A percentile compares a stretch with the other conserved stretches of the same genome.
Evolutionary conservation across 2,797 vertebrate species (phyloP).

Genomic region (Amblyopsis hoosieri): DNA sequence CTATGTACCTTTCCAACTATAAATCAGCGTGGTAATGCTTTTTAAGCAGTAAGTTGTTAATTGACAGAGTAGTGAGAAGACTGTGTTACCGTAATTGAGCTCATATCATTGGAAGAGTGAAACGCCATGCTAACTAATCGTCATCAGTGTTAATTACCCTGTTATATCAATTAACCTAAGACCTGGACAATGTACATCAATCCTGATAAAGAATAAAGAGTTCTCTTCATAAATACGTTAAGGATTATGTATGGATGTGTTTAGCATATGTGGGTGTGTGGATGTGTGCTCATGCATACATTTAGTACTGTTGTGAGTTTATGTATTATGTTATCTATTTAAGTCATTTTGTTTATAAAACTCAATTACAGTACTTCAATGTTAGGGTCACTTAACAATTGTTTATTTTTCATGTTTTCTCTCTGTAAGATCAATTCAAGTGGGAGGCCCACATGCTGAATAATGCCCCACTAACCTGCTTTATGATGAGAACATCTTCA

Average conservation of each 20-base stretch:
- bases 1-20: too few species aligned
- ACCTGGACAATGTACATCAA: conserved; percentile 60
- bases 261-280: conserved; percentile 1
- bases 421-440: too few species aligned
- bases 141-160: conserved; percentile 65
- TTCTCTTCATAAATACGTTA: conserved; percentile 35
- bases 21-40: conserved; percentile 26
- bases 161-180: conserved; percentile 70
- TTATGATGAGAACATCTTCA: too few species aligned
- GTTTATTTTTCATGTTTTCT: too few species aligned
- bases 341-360: conserved; percentile 21
- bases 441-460: too few species aligned
- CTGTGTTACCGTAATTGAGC: conserved; percentile 64
- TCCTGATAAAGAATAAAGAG: conserved; percentile 57
- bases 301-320: not conserved
- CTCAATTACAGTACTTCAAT: not conserved
- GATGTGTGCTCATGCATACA: not conserved
- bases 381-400: too few species aligned
- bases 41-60: conserved; percentile 13
- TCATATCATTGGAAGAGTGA: conserved; percentile 69
- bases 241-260: conserved; percentile 1
- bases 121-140: conserved; percentile 51
- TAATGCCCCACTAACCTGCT: too few species aligned
- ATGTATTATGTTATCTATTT: not conserved
- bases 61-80: conserved; percentile 41